These are phyloP conservation scores for Scaptomyza tumidula DNA, from an alignment of 2,888 invertebrate genomes.

Conservation along the genomic window DNA sequence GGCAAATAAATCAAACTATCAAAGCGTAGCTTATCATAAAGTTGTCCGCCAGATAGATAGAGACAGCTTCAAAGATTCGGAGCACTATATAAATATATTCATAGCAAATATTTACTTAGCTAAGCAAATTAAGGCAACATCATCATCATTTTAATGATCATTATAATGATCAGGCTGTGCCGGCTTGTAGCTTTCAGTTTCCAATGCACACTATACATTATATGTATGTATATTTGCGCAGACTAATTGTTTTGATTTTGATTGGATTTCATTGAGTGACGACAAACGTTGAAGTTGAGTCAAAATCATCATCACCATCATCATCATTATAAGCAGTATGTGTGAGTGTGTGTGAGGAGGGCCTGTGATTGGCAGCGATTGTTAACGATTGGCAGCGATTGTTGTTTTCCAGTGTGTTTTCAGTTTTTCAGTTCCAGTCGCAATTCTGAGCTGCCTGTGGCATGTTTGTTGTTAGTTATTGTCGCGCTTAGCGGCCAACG, in stretches of 20 bases:
- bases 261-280: conserved; percentile 71
- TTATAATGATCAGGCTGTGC: conserved; percentile 16
- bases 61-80: conserved; percentile 19
- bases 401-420: conserved; percentile 27
- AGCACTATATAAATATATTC: conserved; percentile 7
- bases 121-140: conserved; percentile 56
- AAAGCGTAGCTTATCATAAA: conserved; percentile 33
- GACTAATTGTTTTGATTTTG: conserved; percentile 73
- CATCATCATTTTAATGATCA: conserved; percentile 26
- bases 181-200: conserved; percentile 21
- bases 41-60: conserved; percentile 13
- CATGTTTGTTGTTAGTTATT: conserved; percentile 69
- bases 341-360: conserved; percentile 16
- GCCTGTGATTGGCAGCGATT: conserved; percentile 20
- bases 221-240: conserved; percentile 55
- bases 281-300: conserved; percentile 26
- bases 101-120: conserved; percentile 60
- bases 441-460: conserved; percentile 69
- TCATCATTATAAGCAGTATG: background rate
- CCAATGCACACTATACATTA: conserved; percentile 2
- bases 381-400: conserved; percentile 25
- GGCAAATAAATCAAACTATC: conserved; percentile 45
- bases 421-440: conserved; percentile 48
- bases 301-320: conserved; percentile 3
- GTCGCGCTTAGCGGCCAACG: conserved; percentile 56